phyloP scores from a whole-genome alignment of 1,140 invertebrate species.

The Rhopalosiphum padi region DNA sequence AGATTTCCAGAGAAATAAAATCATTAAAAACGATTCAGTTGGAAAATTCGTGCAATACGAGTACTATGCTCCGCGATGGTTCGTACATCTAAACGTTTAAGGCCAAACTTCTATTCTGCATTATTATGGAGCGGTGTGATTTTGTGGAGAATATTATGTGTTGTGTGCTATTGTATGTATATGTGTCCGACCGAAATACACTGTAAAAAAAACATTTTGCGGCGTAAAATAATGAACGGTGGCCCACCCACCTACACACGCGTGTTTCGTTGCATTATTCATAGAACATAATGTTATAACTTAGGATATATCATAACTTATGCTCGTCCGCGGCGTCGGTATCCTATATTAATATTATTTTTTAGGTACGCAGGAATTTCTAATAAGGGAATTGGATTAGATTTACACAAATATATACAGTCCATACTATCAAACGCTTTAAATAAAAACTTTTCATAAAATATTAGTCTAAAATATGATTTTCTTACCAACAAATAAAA shows the following conservation, averaged over 20 bases:
- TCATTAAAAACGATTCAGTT: too few species aligned
- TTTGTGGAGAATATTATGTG: background rate
- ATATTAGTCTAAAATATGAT: too few species aligned
- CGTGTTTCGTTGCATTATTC: constrained; percentile 19
- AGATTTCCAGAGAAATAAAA: background rate
- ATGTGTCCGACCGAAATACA: background rate
- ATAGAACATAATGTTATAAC: background rate
- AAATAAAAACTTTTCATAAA: too few species aligned
- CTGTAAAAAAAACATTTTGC: background rate
- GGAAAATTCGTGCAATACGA: too few species aligned
- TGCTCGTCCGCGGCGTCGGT: background rate
- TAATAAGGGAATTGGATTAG: background rate
- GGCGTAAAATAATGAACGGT: background rate
- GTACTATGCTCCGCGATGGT: too few species aligned
- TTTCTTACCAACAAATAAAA: too few species aligned
- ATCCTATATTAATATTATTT: background rate
- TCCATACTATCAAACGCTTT: too few species aligned
- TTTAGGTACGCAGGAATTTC: background rate
- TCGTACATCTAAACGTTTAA: background rate
- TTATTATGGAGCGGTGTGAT: background rate
- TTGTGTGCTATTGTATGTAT: background rate
- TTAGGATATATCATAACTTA: background rate
- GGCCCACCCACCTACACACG: background rate
- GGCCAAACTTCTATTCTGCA: background rate
- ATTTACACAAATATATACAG: background rate